Evolutionary conservation across 2,888 invertebrate genomes (phyloP).

Genomic region (Cotesia congregata): DNA sequence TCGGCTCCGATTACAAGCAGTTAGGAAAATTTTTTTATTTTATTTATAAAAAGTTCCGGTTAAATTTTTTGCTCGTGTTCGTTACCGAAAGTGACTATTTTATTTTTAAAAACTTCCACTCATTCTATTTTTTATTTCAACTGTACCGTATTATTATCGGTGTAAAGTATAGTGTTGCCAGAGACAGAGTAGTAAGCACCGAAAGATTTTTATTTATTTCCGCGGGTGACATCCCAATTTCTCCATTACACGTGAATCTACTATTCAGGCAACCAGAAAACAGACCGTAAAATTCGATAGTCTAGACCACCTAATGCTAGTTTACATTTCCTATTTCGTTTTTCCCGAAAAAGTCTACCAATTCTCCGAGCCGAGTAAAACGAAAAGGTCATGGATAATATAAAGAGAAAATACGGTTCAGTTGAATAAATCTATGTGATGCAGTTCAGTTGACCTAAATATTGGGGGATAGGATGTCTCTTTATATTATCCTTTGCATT

Average conservation of each 20-base stretch:
- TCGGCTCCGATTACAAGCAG: background rate
- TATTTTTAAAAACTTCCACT: background rate
- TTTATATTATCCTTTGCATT: background rate
- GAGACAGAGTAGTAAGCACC: background rate
- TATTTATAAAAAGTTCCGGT: background rate
- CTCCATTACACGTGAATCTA: conserved; percentile 19
- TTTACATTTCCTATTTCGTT: conserved; percentile 3
- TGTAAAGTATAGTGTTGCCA: background rate
- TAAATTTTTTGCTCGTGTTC: background rate
- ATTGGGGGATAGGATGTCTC: background rate
- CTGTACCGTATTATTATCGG: background rate
- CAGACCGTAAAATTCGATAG: conserved; percentile 20
- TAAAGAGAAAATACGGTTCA: background rate
- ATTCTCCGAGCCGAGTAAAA: background rate
- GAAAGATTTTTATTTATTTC: background rate
- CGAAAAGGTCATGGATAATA: background rate
- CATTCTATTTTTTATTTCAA: background rate
- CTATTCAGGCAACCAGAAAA: conserved; percentile 14
- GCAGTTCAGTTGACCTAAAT: background rate
- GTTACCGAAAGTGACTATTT: background rate
- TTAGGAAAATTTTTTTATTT: background rate
- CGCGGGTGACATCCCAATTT: background rate
- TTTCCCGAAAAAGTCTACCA: background rate
- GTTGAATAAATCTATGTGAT: background rate
- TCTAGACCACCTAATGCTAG: background rate